These are phyloP conservation scores for Zosterops borbonicus DNA, from an alignment of 2,113 vertebrate species.

Conservation along the genomic window DNA sequence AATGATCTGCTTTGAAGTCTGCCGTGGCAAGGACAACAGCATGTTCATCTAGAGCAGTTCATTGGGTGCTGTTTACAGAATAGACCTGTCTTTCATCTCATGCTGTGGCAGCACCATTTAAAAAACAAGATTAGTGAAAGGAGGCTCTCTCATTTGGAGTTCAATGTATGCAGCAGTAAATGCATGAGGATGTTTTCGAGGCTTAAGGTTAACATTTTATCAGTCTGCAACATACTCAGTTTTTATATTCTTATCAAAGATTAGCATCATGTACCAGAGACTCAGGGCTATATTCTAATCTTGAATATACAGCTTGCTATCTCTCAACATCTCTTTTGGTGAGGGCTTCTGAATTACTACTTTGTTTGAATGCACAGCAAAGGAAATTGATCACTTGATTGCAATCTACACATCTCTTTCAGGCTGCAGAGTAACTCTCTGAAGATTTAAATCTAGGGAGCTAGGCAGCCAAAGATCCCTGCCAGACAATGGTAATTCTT, in stretches of 20 bases:
- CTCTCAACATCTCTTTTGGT: not conserved
- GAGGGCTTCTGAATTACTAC: not conserved
- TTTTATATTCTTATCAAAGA: slow-evolving; percentile 13
- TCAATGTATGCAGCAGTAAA: not conserved
- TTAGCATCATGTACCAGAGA: not conserved
- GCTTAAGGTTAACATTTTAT: slow-evolving; percentile 1
- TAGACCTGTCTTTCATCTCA: not conserved
- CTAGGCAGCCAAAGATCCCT: not conserved
- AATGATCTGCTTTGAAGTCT: not conserved
- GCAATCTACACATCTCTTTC: not conserved
- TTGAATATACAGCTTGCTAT: not conserved
- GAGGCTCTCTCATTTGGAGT: not conserved
- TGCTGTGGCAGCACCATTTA: not conserved
- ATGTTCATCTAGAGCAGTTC: not conserved
- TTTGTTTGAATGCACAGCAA: not conserved
- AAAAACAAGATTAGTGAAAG: not conserved
- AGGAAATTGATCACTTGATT: slow-evolving; percentile 9
- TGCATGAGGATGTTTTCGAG: not conserved
- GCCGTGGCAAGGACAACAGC: not conserved
- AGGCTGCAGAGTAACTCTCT: not conserved
- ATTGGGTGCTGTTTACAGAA: not conserved
- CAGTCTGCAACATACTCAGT: not conserved
- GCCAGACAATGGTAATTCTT: not conserved
- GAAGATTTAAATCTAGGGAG: not conserved
- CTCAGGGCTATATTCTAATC: not conserved